Evolutionary conservation across 2,888 invertebrate genomes (phyloP).

Genomic region (Tuta absoluta): DNA sequence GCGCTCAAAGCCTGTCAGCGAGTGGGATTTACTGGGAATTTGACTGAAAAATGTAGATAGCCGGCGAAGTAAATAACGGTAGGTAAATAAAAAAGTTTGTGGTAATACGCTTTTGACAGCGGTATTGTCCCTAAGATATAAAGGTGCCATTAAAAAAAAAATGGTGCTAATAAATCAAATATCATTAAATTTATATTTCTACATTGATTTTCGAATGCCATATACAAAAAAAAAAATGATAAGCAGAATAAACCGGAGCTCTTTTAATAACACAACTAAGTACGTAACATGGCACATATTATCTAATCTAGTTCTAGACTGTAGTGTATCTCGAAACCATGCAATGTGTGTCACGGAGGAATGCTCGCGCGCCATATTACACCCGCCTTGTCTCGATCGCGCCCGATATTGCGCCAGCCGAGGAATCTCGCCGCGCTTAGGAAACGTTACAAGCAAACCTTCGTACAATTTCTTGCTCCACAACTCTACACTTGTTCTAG

Average conservation of each 20-base stretch:
- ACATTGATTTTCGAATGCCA: too few species aligned
- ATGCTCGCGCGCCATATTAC: conserved; percentile 46
- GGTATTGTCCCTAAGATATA: too few species aligned
- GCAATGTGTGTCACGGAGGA: conserved; percentile 40
- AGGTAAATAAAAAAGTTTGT: neutral
- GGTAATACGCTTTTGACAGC: too few species aligned
- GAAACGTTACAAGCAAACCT: neutral
- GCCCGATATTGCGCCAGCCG: conserved; percentile 46
- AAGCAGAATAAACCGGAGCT: too few species aligned
- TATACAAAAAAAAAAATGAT: too few species aligned
- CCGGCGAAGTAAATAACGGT: neutral
- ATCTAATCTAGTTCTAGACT: neutral
- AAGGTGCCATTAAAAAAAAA: too few species aligned
- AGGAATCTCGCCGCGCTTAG: conserved; percentile 39
- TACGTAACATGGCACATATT: too few species aligned
- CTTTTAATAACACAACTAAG: too few species aligned
- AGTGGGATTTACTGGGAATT: conserved; percentile 5
- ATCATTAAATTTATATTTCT: too few species aligned
- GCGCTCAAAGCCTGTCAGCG: conserved; percentile 11
- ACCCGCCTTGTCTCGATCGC: conserved; percentile 37
- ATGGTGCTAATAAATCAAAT: too few species aligned
- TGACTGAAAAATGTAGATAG: neutral
- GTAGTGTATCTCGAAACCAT: conserved; percentile 4
- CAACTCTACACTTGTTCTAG: too few species aligned
- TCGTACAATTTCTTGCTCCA: too few species aligned